phyloP scores from a whole-genome alignment of 2,113 vertebrate species.

The Sebastes schlegelii region DNA sequence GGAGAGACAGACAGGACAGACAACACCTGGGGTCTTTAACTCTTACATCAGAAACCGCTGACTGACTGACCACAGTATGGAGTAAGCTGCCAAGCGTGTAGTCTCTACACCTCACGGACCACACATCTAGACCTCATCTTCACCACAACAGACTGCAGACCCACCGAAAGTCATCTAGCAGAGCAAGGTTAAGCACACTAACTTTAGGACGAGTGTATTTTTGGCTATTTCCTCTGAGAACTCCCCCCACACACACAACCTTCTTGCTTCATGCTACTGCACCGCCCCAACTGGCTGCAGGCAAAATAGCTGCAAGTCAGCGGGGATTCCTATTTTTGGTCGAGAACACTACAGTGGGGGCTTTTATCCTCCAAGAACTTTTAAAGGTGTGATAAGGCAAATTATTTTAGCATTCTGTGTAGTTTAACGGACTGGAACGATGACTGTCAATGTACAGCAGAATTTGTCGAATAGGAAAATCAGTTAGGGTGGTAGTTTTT shows the following conservation, averaged over 20 bases:
- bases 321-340: slow-evolving; percentile 75
- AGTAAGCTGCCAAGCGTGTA: slow-evolving; percentile 66
- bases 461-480: slow-evolving; percentile 45
- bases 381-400: slow-evolving; percentile 51
- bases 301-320: slow-evolving; percentile 75
- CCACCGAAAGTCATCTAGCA: slow-evolving; percentile 50
- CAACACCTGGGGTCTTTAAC: slow-evolving; percentile 71
- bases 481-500: neutral
- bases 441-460: slow-evolving; percentile 28
- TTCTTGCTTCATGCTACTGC: slow-evolving; percentile 57
- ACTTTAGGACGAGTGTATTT: slow-evolving; percentile 73
- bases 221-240: slow-evolving; percentile 77
- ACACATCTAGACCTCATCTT: slow-evolving; percentile 65
- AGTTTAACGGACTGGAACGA: slow-evolving; percentile 31
- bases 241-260: slow-evolving; percentile 48
- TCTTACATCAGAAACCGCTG: slow-evolving; percentile 67
- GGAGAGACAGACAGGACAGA: slow-evolving; percentile 78
- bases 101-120: slow-evolving; percentile 56
- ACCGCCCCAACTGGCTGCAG: slow-evolving; percentile 65
- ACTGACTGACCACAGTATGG: slow-evolving; percentile 63
- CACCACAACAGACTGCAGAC: slow-evolving; percentile 66
- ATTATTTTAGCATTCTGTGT: slow-evolving; percentile 43
- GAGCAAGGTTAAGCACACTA: slow-evolving; percentile 65
- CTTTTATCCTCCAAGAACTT: slow-evolving; percentile 44
- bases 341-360: slow-evolving; percentile 48